These are phyloP conservation scores for Sarcophaga variegata DNA, from an alignment of 2,888 invertebrate species.

Conservation along the genomic window DNA sequence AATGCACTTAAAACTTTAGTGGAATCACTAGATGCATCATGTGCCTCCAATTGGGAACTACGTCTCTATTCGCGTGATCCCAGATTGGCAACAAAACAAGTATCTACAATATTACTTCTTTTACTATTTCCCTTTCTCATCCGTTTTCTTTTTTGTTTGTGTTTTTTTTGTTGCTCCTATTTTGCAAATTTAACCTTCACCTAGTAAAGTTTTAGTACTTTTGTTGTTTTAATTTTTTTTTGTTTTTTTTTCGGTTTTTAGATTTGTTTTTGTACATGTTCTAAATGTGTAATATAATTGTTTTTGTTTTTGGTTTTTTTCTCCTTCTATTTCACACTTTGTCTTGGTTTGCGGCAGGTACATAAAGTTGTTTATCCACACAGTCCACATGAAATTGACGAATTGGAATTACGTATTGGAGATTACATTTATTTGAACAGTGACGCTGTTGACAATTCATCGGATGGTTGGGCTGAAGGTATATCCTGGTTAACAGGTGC, in stretches of 20 bases:
- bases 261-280: conserved; percentile 25
- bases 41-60: conserved; percentile 90
- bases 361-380: conserved; percentile 91
- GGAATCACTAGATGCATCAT: conserved; percentile 86
- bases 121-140: conserved; percentile 26
- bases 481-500: conserved; percentile 83
- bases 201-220: conserved; percentile 23
- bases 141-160: conserved; percentile 10
- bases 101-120: conserved; percentile 72
- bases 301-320: neutral
- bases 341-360: conserved; percentile 82
- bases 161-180: conserved; percentile 35
- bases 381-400: conserved; percentile 89
- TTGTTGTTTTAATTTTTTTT: neutral
- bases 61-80: conserved; percentile 93
- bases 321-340: conserved; percentile 30
- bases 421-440: conserved; percentile 92
- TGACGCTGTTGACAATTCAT: conserved; percentile 87
- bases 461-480: conserved; percentile 95
- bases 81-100: conserved; percentile 87
- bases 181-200: conserved; percentile 56
- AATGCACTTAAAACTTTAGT: conserved; percentile 88
- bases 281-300: conserved; percentile 30
- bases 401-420: conserved; percentile 91
- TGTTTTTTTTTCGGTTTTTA: conserved; percentile 6